Conservation (phyloP, 92 coral and sea anemone species). For the Zoanthus sansibaricus region DNA sequence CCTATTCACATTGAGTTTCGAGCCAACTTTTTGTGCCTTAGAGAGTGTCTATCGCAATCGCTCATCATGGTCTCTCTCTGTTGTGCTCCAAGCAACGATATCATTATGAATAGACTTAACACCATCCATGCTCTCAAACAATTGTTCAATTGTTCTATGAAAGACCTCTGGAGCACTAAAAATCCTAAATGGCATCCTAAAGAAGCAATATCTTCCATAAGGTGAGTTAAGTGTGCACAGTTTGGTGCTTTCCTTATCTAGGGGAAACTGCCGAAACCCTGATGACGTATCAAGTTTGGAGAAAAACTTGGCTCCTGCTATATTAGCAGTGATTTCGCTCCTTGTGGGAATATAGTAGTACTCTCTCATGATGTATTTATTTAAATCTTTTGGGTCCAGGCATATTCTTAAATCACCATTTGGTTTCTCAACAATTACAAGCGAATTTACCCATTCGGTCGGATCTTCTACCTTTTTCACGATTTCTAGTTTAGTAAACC, state of each 20-base stretch:
- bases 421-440: constrained; percentile 39
- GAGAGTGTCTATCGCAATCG: background rate
- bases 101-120: constrained; percentile 34
- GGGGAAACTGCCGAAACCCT: constrained; percentile 37
- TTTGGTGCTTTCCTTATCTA: constrained; percentile 53
- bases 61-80: background rate
- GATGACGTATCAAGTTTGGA: constrained; percentile 40
- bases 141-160: constrained; percentile 43
- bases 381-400: constrained; percentile 54
- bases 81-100: constrained; percentile 20
- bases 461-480: constrained; percentile 41
- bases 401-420: constrained; percentile 47
- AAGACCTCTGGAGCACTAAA: constrained; percentile 43
- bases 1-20: background rate
- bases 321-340: constrained; percentile 31
- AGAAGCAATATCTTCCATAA: constrained; percentile 47
- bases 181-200: constrained; percentile 45
- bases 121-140: constrained; percentile 37
- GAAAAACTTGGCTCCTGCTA: constrained; percentile 44
- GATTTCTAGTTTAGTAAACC: constrained; percentile 21
- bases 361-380: constrained; percentile 17
- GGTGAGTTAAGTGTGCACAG: constrained; percentile 55
- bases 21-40: background rate
- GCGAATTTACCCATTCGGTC: constrained; percentile 21
- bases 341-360: constrained; percentile 40